Conservation (phyloP, 2,888 invertebrate genomes). For the Cephus pygmeus region DNA sequence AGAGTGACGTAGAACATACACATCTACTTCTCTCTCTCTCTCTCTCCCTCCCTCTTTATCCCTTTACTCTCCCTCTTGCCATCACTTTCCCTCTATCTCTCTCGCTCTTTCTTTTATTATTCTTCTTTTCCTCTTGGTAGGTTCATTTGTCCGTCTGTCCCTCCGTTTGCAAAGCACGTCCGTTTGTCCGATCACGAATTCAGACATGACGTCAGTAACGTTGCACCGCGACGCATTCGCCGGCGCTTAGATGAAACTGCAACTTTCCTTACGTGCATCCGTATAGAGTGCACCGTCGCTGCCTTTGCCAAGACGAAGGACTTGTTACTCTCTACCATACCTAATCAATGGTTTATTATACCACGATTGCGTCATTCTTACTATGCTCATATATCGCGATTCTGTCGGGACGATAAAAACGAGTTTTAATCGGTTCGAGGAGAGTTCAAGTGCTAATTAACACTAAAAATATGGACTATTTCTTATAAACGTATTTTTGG, state of each 20-base stretch:
- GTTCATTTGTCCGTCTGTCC: slow-evolving; percentile 42
- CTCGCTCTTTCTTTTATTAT: neutral
- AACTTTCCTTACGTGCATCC: slow-evolving; percentile 15
- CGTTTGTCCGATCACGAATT: slow-evolving; percentile 47
- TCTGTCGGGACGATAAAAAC: neutral
- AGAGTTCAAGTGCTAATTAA: too few species aligned
- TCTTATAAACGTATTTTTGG: too few species aligned
- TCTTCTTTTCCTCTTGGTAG: neutral
- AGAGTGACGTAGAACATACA: slow-evolving; percentile 8
- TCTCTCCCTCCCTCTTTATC: neutral
- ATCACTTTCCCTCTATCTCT: neutral
- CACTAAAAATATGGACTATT: too few species aligned
- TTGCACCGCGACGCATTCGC: slow-evolving; percentile 33
- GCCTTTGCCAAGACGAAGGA: neutral
- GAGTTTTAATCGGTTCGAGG: too few species aligned
- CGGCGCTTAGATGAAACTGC: slow-evolving; percentile 23
- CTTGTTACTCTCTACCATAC: neutral
- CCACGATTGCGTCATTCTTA: neutral
- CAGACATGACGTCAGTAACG: slow-evolving; percentile 56
- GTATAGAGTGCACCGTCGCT: slow-evolving; percentile 22
- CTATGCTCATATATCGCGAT: neutral
- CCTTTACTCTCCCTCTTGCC: neutral
- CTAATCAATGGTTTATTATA: neutral
- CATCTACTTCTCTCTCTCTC: neutral
- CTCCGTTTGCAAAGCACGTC: slow-evolving; percentile 26